These are phyloP conservation scores for Cebus imitator DNA, from an alignment of 2,113 vertebrate genomes.

Conservation along the genomic window DNA sequence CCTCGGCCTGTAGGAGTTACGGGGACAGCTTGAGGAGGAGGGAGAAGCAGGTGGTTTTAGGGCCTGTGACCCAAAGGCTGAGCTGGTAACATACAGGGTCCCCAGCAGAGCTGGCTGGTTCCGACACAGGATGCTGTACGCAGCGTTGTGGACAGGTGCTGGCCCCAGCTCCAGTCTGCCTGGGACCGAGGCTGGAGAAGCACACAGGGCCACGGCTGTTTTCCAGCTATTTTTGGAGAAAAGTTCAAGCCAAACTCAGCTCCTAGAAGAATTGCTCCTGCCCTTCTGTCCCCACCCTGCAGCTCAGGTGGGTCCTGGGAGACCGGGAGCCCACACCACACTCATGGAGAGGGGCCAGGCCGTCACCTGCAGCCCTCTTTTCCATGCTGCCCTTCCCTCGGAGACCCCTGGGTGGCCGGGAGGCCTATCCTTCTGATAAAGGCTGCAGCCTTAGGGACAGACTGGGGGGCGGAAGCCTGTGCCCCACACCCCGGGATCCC, in stretches of 20 bases:
- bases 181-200: rapidly evolving
- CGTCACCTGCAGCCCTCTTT: rapidly evolving
- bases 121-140: rapidly evolving
- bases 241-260: rapidly evolving
- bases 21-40: neutral
- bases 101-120: rapidly evolving
- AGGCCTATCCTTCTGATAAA: rapidly evolving
- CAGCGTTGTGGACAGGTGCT: too few species aligned
- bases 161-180: too few species aligned
- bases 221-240: neutral
- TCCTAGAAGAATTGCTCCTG: too few species aligned
- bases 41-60: neutral
- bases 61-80: rapidly evolving
- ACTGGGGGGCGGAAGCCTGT: too few species aligned
- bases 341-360: rapidly evolving
- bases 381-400: rapidly evolving
- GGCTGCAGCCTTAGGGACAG: neutral
- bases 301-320: rapidly evolving
- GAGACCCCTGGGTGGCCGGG: neutral
- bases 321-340: rapidly evolving
- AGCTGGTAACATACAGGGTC: rapidly evolving
- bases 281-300: rapidly evolving
- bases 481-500: rapidly evolving
- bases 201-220: rapidly evolving
- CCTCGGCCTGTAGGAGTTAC: rapidly evolving